Percentiles rank a stretch among this genome's conserved stretches.
These are phyloP conservation scores for Calonectris borealis DNA, from an alignment of 2,113 vertebrate genomes.

Conservation along the genomic window DNA sequence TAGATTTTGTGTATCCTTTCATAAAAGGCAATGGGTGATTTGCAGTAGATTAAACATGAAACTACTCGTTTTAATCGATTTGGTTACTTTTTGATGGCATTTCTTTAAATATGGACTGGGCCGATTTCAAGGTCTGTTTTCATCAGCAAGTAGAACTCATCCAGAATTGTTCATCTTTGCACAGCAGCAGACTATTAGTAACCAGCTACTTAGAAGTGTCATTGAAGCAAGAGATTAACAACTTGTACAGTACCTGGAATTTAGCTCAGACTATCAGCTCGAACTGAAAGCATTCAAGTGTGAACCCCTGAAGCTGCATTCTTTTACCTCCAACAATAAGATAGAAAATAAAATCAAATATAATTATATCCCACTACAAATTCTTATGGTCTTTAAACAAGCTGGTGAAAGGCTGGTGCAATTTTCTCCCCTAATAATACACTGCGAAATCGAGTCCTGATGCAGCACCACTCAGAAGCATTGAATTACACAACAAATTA, in stretches of 20 bases:
- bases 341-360: constrained; percentile 1
- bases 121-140: not conserved
- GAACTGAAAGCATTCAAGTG: not conserved
- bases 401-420: not conserved
- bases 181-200: not conserved
- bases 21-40: not conserved
- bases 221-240: not conserved
- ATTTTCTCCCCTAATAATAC: not conserved
- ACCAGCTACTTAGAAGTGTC: not conserved
- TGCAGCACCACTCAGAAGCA: not conserved
- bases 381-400: not conserved
- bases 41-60: not conserved
- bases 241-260: not conserved
- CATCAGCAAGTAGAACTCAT: not conserved
- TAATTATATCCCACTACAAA: not conserved
- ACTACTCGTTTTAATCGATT: not conserved
- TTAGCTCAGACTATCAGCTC: not conserved
- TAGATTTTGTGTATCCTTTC: not conserved
- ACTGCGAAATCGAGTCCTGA: not conserved
- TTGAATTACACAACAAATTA: not conserved
- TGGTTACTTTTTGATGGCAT: not conserved
- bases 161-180: not conserved
- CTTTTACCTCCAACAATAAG: not conserved
- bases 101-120: not conserved
- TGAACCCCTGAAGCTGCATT: constrained; percentile 3